Evolutionary conservation across 35 echinoderm and acorn worm genomes (phyloP).

Genomic region (Acanthaster planci): DNA sequence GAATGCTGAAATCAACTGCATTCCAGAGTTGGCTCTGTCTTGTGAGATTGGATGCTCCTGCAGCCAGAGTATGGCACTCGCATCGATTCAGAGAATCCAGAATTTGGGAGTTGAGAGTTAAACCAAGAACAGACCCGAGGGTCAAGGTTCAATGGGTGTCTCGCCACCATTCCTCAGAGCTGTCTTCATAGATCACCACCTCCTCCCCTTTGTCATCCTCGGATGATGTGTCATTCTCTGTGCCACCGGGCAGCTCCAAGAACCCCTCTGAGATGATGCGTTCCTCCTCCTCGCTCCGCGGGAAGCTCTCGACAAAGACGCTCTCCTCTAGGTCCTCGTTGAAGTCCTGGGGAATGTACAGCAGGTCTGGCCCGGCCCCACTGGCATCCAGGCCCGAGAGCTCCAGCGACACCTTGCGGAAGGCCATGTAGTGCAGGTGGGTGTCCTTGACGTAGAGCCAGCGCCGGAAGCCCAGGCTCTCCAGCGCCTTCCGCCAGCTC

Average conservation of each 20-base stretch:
- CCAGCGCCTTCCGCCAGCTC: conserved; percentile 90
- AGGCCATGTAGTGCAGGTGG: conserved; percentile 96
- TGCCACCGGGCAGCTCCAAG: conserved; percentile 56
- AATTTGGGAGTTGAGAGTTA: too few species aligned
- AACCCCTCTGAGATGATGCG: conserved; percentile 63
- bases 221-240: not conserved
- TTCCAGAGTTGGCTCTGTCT: too few species aligned
- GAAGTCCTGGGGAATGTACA: conserved; percentile 97
- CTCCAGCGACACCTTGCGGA: conserved; percentile 74
- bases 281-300: conserved; percentile 37
- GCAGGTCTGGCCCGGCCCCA: conserved; percentile 75
- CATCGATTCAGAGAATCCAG: too few species aligned
- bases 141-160: not conserved
- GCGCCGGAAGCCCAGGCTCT: conserved; percentile 83
- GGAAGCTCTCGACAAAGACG: conserved; percentile 71
- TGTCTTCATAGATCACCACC: not conserved
- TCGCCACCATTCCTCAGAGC: not conserved
- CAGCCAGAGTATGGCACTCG: too few species aligned
- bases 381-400: not conserved
- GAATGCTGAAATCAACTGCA: too few species aligned
- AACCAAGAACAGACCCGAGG: not conserved
- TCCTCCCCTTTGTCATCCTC: conserved; percentile 29
- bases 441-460: conserved; percentile 85
- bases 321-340: conserved; percentile 90
- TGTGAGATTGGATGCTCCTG: too few species aligned